Conservation (phyloP, 2,113 vertebrate genomes). For the Cololabis saira region DNA sequence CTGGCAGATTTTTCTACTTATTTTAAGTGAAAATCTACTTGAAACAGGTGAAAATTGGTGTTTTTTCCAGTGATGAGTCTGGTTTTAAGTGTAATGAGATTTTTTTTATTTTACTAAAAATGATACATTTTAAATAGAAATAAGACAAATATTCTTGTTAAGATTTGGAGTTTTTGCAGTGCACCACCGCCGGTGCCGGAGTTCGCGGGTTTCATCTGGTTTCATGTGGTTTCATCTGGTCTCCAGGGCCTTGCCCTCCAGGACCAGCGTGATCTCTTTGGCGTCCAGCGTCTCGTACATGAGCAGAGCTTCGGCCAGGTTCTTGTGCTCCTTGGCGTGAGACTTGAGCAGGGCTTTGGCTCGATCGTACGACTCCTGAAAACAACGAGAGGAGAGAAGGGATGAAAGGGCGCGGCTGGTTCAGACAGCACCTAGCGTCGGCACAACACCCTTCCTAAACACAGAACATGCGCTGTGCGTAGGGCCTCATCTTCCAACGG, state of each 20-base stretch:
- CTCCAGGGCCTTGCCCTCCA: conserved; percentile 93
- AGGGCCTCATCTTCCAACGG: no score
- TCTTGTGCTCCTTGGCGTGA: conserved; percentile 94
- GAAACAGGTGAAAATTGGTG: no score
- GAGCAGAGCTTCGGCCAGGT: conserved; percentile 93
- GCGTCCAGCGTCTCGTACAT: conserved; percentile 96
- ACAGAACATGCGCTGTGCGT: no score
- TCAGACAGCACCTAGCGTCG: neutral
- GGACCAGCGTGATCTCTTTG: conserved; percentile 95
- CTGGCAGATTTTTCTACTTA: no score
- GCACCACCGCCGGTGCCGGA: neutral
- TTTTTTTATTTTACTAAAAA: no score
- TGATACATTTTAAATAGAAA: no score
- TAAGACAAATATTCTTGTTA: no score
- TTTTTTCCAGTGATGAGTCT: no score
- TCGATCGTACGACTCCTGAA: conserved; percentile 94
- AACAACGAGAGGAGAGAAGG: neutral
- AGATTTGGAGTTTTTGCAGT: no score
- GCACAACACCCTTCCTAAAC: no score
- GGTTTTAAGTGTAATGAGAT: no score
- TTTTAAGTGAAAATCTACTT: no score
- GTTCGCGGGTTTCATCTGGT: conserved; percentile 83
- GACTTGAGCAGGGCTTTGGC: conserved; percentile 92
- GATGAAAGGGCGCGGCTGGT: neutral
- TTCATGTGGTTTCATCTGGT: conserved; percentile 89